Percentiles rank a stretch among this genome's conserved stretches.
These are phyloP conservation scores for Rhinella marina DNA, from an alignment of 2,797 vertebrate genomes.

Conservation along the genomic window DNA sequence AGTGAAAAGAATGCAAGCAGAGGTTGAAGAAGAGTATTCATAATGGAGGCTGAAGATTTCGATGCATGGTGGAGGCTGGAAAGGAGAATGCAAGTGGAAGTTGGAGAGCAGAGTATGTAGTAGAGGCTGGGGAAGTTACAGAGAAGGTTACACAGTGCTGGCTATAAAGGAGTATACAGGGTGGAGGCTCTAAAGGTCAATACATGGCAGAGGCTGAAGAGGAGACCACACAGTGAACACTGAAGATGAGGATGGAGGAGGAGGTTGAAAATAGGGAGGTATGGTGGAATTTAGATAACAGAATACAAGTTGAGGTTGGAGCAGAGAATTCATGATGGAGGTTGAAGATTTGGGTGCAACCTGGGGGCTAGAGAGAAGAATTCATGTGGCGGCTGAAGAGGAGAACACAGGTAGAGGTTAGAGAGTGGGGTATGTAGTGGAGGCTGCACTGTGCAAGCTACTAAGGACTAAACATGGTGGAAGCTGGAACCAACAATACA, in stretches of 20 bases:
- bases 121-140: too few species aligned
- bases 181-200: neutral
- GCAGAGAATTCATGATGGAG: neutral
- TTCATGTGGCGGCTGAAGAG: neutral
- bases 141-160: too few species aligned
- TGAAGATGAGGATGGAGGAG: neutral
- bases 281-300: neutral
- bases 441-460: neutral
- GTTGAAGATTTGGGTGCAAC: too few species aligned
- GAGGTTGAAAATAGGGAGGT: neutral
- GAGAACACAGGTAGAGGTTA: too few species aligned
- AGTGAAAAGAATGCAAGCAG: too few species aligned
- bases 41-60: neutral
- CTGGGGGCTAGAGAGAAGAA: neutral
- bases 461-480: neutral
- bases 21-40: too few species aligned
- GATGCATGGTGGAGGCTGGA: too few species aligned
- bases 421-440: too few species aligned
- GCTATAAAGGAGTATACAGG: neutral
- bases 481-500: neutral
- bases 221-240: neutral
- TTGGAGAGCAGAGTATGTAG: neutral
- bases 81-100: neutral
- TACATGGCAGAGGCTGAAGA: neutral
- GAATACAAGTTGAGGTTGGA: neutral